Evolutionary conservation across 2,797 vertebrate species (phyloP), one percentile per base, ranked within the genome.

Genomic region (Muscicapa striata): DNA sequence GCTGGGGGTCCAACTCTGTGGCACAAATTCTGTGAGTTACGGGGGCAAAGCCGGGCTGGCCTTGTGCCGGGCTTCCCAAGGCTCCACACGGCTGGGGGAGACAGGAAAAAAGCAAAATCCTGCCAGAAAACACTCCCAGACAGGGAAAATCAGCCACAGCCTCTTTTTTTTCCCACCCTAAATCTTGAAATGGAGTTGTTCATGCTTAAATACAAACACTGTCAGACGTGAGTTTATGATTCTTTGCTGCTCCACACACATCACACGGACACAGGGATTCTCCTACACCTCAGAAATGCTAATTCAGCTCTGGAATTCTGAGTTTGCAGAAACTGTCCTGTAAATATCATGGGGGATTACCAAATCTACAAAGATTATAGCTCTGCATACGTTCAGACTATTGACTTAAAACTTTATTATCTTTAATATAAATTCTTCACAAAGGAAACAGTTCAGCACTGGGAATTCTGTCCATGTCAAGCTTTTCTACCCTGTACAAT

Each of bases 321-420:
- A 73, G 90, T 67, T 93, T 91, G 76, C 80, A 89, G 87, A 74
- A 86, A 91, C 83, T 62, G 78, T 95, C 93, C 94, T 93, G 61
- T 63, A 69, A 97, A 84, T 52, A 72, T 89, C 85, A 89, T 5
- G 6, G 86, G 87, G 91, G 90, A 74, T 66, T 79, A 64, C 32
- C 93, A 81, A 93, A 84, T 62, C 82, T 93, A 58, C 85, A 74
- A 93, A 78, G 88, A 86, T 62, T 75, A 66, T 16, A 81, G 77
- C 67, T 79, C 77, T 90, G 77, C 63, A 52, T 84, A 63, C 0
- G 1, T 86, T 79, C 68, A 63, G 59, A 29, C 38, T 84, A 32
- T 62, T 55, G 72, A 85, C 67, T 87, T 87, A 72, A 91, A 95
- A 74, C 87, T 93, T 90, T 66, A 55, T 92, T 77, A 83, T 54